Conservation (phyloP, 1,140 invertebrate species). For the Zaprionus davidi region DNA sequence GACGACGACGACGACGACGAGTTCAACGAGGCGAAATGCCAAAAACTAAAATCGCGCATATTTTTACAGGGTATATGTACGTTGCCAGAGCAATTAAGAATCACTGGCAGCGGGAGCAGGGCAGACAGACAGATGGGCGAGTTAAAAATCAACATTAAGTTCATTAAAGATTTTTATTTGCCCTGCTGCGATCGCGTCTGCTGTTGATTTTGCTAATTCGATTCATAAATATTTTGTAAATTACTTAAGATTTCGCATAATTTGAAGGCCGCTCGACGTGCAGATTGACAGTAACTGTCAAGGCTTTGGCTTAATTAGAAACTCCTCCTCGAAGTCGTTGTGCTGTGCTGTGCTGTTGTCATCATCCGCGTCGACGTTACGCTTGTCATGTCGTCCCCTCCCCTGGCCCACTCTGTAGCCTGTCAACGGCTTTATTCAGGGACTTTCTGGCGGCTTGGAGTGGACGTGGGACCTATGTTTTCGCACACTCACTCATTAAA, state of each 20-base stretch:
- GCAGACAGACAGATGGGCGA: constrained; percentile 10
- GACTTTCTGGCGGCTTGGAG: constrained; percentile 29
- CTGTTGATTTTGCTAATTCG: constrained; percentile 76
- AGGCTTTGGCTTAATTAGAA: constrained; percentile 74
- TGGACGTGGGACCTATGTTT: constrained; percentile 67
- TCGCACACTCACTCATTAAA: constrained; percentile 81
- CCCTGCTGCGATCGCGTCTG: constrained; percentile 41
- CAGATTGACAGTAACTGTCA: constrained; percentile 69
- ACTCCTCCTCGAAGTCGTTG: constrained; percentile 46
- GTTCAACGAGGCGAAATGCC: constrained; percentile 27
- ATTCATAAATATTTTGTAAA: constrained; percentile 72
- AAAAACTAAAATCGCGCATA: constrained; percentile 49
- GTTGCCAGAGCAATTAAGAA: constrained; percentile 60
- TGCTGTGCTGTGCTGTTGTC: neutral
- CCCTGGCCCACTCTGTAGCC: neutral
- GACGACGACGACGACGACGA: constrained; percentile 1
- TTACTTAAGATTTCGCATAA: constrained; percentile 80
- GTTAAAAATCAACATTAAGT: constrained; percentile 66
- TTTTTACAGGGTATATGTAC: constrained; percentile 59
- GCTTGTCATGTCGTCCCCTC: neutral
- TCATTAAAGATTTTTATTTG: constrained; percentile 73
- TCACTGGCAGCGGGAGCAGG: neutral
- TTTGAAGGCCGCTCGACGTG: constrained; percentile 52
- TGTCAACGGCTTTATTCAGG: constrained; percentile 9
- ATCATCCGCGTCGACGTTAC: neutral